Percentiles rank a stretch among this genome's conserved stretches.
Conservation (phyloP, 1,140 invertebrate genomes). For the Drosophila micromelanica region DNA sequence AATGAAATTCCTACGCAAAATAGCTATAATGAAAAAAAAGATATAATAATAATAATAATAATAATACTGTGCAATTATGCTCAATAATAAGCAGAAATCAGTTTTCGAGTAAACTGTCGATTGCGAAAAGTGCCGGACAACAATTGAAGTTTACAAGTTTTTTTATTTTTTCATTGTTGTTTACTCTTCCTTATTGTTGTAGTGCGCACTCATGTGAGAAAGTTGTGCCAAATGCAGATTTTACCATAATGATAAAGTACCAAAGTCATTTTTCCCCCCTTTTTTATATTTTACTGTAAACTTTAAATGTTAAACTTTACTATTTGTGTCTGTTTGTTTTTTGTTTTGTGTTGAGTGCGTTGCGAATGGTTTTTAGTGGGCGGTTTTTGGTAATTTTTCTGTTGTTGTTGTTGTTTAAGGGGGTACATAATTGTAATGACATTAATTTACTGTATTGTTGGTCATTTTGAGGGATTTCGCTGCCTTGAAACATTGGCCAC, state of each 20-base stretch:
- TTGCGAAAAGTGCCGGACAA: slow-evolving; percentile 57
- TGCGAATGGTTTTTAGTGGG: slow-evolving; percentile 32
- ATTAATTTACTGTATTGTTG: slow-evolving; percentile 42
- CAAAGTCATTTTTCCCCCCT: slow-evolving; percentile 1
- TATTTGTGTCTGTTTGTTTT: slow-evolving; percentile 6
- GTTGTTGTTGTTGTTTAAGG: neutral
- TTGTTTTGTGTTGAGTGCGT: neutral
- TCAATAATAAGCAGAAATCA: slow-evolving; percentile 75
- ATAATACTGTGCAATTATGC: slow-evolving; percentile 47
- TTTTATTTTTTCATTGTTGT: slow-evolving; percentile 39
- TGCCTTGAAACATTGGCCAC: slow-evolving; percentile 28
- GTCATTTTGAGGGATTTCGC: slow-evolving; percentile 29
- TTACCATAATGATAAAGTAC: slow-evolving; percentile 57
- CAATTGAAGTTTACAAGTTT: slow-evolving; percentile 55
- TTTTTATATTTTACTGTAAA: neutral
- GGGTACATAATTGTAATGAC: slow-evolving; percentile 43
- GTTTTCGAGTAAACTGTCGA: slow-evolving; percentile 40
- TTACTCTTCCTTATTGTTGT: slow-evolving; percentile 20
- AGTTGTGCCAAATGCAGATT: slow-evolving; percentile 78
- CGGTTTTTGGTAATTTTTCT: slow-evolving; percentile 3
- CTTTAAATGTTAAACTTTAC: slow-evolving; percentile 9
- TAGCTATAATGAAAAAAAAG: slow-evolving; percentile 9
- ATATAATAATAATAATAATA: slow-evolving; percentile 27
- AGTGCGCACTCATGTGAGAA: slow-evolving; percentile 68
- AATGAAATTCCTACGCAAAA: slow-evolving; percentile 30